Percentiles rank a stretch among this genome's conserved stretches.
phyloP scores from a whole-genome alignment of 2,888 invertebrate species.

The Melanargia galathea region DNA sequence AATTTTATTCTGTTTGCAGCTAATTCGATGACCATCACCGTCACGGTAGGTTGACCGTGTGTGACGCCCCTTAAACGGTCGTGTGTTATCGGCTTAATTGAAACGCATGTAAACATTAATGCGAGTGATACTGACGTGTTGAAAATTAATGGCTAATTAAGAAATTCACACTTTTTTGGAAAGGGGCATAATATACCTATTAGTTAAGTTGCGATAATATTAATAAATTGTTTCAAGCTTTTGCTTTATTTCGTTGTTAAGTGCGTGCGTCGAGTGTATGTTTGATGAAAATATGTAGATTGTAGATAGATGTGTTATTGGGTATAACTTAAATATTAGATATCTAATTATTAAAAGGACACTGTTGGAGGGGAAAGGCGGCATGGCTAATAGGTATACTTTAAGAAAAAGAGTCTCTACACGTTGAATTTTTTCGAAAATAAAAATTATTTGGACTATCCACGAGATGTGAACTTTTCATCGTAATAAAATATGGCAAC shows the following conservation, averaged over 20 bases:
- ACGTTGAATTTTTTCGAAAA: too few relatives aligned
- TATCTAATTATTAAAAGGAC: too few relatives aligned
- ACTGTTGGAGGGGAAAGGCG: too few relatives aligned
- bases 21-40: constrained; percentile 51
- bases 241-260: neutral
- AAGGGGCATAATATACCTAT: neutral
- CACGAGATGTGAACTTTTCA: too few relatives aligned
- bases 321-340: too few relatives aligned
- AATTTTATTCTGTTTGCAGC: constrained; percentile 58
- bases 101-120: constrained; percentile 24
- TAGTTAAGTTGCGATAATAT: neutral
- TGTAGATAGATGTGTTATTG: too few relatives aligned
- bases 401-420: too few relatives aligned
- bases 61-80: constrained; percentile 38
- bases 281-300: too few relatives aligned
- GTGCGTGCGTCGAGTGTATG: too few relatives aligned
- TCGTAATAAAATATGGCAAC: too few relatives aligned
- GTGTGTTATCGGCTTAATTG: constrained; percentile 21
- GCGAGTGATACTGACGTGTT: neutral
- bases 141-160: constrained; percentile 15
- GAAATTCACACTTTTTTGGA: neutral
- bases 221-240: neutral
- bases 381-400: too few relatives aligned
- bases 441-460: too few relatives aligned
- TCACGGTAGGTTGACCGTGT: constrained; percentile 42